Evolutionary conservation across 2,888 invertebrate species (phyloP), one percentile per base, ranked within the genome.

Genomic region (Thereva unica): DNA sequence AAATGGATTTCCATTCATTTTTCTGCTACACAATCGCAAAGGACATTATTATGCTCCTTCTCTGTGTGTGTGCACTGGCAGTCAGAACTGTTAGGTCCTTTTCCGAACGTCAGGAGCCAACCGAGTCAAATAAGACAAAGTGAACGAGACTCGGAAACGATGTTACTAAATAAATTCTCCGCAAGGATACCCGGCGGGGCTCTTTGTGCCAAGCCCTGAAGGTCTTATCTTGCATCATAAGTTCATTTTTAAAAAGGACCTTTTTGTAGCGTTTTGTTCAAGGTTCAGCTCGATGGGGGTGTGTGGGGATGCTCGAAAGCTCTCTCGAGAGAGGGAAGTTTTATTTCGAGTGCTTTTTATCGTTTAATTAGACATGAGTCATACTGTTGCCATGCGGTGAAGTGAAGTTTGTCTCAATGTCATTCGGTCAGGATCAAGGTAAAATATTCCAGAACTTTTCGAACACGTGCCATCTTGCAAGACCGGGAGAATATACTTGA

Each of bases 1-100:
- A 67, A 69, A 69, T 69, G 69, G 69, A 69, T 69, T 67, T 69
- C 61, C 67, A 69, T 69, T 67, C 67, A 64, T 69, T 69, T 54
- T 49, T 56, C 23, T 38, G 57, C 56, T 59, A 44, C 38, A 68
- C 68, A 68, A 67, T 69, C 64, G 61, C 69, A 64, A 69, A 69
- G 68, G 69, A 69, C 65, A 64, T 69, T 66, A 68, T 66, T 67
- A 54, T 67, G 59, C 57, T 23, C 56, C n/a, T 38, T 38, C 7
- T 49, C 50, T 49, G n/a, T 38, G 41, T 49, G 61, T 49, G n/a
- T 38, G 41, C 50, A 61, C 23, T 38, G 23, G 40, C 4, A 23
- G 23, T 23, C 23, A 23, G 23, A 23, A 23, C 1, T 23, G 23
- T 23, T 23, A 23, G 23, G 45, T 35, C 12, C 38, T 41, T 50